Evolutionary conservation across 2,797 vertebrate species (phyloP).

Genomic region (Yasuhikotakia modesta): DNA sequence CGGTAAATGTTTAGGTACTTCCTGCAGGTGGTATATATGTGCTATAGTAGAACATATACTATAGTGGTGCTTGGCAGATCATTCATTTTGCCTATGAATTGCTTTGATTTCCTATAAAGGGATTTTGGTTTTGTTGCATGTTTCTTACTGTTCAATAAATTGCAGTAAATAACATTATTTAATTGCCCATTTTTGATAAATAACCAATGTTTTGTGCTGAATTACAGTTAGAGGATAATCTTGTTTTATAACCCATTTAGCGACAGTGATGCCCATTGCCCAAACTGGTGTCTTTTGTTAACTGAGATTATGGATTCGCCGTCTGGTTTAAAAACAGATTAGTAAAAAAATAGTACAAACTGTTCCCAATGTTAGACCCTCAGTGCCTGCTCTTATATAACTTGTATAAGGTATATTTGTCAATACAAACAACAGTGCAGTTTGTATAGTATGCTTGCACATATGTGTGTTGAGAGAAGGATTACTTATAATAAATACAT

Average conservation of each 20-base stretch:
- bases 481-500: neutral
- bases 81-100: too few relatives aligned
- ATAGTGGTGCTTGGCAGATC: too few relatives aligned
- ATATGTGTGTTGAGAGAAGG: neutral
- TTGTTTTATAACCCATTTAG: constrained; percentile 16
- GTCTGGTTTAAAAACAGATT: constrained; percentile 65
- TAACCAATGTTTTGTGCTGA: neutral
- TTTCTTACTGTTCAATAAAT: too few relatives aligned
- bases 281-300: constrained; percentile 25
- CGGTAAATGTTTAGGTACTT: neutral
- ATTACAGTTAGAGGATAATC: constrained; percentile 2
- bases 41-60: too few relatives aligned
- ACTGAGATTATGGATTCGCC: constrained; percentile 58
- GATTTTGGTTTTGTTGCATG: too few relatives aligned
- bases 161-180: too few relatives aligned
- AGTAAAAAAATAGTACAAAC: constrained; percentile 69
- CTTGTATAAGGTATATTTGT: neutral
- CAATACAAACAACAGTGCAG: neutral
- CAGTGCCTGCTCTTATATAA: constrained; percentile 22
- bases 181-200: neutral
- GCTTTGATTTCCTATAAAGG: too few relatives aligned
- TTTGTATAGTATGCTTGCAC: neutral
- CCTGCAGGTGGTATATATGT: neutral
- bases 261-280: neutral
- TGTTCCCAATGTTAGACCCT: constrained; percentile 47